Percentiles rank a stretch among this genome's conserved stretches.
Conservation (phyloP, 2,797 vertebrate species). For the Masticophis lateralis region DNA sequence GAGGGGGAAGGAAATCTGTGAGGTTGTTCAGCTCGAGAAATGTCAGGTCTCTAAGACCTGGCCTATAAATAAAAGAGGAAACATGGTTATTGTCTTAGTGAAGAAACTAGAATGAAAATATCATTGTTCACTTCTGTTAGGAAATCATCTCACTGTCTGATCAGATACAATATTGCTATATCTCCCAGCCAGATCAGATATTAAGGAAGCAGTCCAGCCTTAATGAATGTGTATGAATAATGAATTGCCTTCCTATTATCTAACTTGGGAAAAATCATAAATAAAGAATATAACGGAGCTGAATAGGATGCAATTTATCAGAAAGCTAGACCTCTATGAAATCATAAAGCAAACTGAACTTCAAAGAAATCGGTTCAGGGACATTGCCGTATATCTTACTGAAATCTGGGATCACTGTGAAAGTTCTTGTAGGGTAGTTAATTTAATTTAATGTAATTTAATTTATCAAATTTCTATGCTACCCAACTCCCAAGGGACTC, state of each 20-base stretch:
- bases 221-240: neutral
- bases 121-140: neutral
- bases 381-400: neutral
- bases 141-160: neutral
- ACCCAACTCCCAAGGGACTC: too few relatives aligned
- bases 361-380: neutral
- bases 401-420: neutral
- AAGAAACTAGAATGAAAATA: neutral
- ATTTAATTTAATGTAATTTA: too few relatives aligned
- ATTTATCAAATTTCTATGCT: too few relatives aligned
- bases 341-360: neutral
- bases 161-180: neutral
- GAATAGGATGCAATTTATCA: neutral
- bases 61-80: neutral
- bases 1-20: neutral
- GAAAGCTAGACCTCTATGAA: neutral
- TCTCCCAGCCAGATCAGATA: neutral
- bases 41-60: neutral
- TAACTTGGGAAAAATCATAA: neutral
- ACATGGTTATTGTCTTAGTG: neutral
- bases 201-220: neutral
- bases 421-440: neutral
- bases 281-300: neutral
- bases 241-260: neutral
- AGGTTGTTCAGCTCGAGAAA: neutral